Conservation (phyloP, 92 coral and sea anemone species). For the Pocillopora grandis region DNA sequence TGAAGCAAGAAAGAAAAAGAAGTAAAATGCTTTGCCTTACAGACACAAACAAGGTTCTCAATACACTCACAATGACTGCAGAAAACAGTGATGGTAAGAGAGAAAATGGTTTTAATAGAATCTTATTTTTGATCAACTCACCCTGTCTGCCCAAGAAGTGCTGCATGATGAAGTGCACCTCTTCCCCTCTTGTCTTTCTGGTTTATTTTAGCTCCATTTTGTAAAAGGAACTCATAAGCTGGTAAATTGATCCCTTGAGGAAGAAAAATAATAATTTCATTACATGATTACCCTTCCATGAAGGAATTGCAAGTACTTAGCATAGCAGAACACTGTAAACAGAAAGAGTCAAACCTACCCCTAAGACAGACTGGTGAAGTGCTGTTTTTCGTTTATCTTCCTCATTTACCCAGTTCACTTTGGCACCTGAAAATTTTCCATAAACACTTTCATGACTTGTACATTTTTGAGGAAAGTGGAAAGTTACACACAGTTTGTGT, state of each 20-base stretch:
- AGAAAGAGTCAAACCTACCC: slow-evolving; percentile 48
- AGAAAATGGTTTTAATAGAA: too few relatives aligned
- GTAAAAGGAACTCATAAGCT: slow-evolving; percentile 92
- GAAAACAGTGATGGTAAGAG: too few relatives aligned
- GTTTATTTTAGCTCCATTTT: slow-evolving; percentile 97
- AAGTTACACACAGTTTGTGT: too few relatives aligned
- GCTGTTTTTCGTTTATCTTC: slow-evolving; percentile 91
- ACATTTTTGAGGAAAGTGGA: too few relatives aligned
- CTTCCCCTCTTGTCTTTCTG: slow-evolving; percentile 81
- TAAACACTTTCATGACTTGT: too few relatives aligned
- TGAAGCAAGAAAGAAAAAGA: too few relatives aligned
- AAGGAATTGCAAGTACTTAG: not conserved
- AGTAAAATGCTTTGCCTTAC: too few relatives aligned
- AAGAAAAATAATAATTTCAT: not conserved
- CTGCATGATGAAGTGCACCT: too few relatives aligned
- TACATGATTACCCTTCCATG: not conserved
- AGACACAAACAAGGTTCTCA: too few relatives aligned
- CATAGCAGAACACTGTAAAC: not conserved
- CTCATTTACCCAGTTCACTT: slow-evolving; percentile 95
- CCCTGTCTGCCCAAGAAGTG: too few relatives aligned
- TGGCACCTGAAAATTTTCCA: slow-evolving; percentile 63
- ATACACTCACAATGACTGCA: too few relatives aligned
- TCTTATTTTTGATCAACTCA: too few relatives aligned
- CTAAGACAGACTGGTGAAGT: slow-evolving; percentile 91
- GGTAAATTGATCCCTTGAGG: slow-evolving; percentile 75